Percentiles rank a stretch among this genome's conserved stretches.
Conservation (phyloP, 2,797 vertebrate genomes). For the Chelidonichthys spinosus region DNA sequence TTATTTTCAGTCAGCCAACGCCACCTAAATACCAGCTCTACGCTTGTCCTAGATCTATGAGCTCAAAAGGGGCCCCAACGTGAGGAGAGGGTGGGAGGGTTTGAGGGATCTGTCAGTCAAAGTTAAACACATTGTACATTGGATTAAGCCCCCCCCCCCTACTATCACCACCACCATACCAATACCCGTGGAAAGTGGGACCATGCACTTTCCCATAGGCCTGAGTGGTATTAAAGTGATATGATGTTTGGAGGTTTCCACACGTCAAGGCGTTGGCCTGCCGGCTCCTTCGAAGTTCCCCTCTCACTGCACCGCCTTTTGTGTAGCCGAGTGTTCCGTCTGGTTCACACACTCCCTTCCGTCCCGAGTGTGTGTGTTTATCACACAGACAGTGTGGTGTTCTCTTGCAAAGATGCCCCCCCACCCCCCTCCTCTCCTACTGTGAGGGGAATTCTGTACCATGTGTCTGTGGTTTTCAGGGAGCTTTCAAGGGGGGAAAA, state of each 20-base stretch:
- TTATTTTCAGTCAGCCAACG: slow-evolving; percentile 52
- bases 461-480: slow-evolving; percentile 84
- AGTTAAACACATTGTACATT: slow-evolving; percentile 77
- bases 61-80: slow-evolving; percentile 63
- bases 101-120: slow-evolving; percentile 75
- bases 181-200: slow-evolving; percentile 71
- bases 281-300: slow-evolving; percentile 57
- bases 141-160: slow-evolving; percentile 64
- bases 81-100: slow-evolving; percentile 32
- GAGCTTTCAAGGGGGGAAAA: slow-evolving; percentile 84
- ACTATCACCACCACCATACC: slow-evolving; percentile 8
- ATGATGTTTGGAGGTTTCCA: slow-evolving; percentile 39
- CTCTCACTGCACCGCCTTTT: slow-evolving; percentile 55
- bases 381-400: slow-evolving; percentile 60
- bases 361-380: slow-evolving; percentile 46
- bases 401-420: slow-evolving; percentile 48
- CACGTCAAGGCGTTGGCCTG: slow-evolving; percentile 48
- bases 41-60: slow-evolving; percentile 53
- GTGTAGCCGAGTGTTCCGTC: slow-evolving; percentile 42
- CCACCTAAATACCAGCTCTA: slow-evolving; percentile 63
- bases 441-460: slow-evolving; percentile 82
- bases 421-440: slow-evolving; percentile 38
- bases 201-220: slow-evolving; percentile 70
- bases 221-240: slow-evolving; percentile 44
- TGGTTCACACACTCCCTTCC: slow-evolving; percentile 53